Evolutionary conservation across 2,113 vertebrate species (phyloP).

Genomic region (Lamprologus lemairii): DNA sequence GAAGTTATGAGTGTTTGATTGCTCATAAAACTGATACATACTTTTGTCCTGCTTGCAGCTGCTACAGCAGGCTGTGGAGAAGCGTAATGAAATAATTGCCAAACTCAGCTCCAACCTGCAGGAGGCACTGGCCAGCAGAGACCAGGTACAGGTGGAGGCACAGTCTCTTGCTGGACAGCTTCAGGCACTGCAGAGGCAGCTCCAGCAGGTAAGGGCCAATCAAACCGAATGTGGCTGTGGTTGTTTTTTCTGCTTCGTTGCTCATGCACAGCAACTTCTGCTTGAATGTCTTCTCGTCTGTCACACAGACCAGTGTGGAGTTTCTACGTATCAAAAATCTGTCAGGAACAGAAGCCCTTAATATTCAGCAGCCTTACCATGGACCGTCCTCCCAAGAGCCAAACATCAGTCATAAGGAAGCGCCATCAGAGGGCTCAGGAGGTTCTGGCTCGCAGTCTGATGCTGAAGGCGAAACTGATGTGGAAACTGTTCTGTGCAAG

Average conservation of each 20-base stretch:
- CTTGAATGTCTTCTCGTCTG: not conserved
- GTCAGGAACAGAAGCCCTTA: constrained; percentile 18
- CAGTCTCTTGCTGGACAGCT: constrained; percentile 66
- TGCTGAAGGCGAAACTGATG: not conserved
- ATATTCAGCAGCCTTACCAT: constrained; percentile 31
- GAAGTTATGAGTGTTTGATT: not conserved
- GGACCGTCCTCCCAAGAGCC: constrained; percentile 33
- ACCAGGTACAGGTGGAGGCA: constrained; percentile 74
- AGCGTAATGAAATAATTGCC: constrained; percentile 77
- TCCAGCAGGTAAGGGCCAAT: constrained; percentile 70
- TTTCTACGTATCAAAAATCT: constrained; percentile 66
- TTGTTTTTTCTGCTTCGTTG: not conserved
- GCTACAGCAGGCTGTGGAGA: constrained; percentile 70
- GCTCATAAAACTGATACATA: not conserved
- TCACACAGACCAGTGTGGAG: constrained; percentile 67
- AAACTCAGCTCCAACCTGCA: constrained; percentile 75
- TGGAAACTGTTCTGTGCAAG: constrained; percentile 28
- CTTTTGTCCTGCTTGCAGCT: constrained; percentile 48
- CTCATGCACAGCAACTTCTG: not conserved
- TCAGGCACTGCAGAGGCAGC: constrained; percentile 72
- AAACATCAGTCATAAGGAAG: constrained; percentile 38
- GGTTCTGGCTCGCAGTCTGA: not conserved
- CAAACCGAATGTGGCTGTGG: not conserved
- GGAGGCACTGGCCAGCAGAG: constrained; percentile 57
- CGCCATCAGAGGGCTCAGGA: constrained; percentile 50